Percentiles rank a stretch among this genome's conserved stretches.
Conservation (phyloP, 2,888 invertebrate genomes). For the Agrotis puta region DNA sequence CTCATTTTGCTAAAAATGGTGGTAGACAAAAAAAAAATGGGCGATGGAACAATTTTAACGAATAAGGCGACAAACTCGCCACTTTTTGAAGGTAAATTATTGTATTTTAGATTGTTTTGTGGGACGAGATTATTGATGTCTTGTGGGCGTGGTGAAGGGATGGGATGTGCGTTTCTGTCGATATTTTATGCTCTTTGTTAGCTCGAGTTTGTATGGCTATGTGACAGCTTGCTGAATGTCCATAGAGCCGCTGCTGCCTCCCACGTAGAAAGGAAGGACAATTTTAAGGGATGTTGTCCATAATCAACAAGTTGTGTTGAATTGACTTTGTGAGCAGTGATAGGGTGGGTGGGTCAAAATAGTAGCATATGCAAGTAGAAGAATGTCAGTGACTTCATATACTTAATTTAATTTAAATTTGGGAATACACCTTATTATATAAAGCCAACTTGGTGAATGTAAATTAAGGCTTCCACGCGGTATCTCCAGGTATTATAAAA, state of each 20-base stretch:
- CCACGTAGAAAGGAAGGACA: constrained; percentile 23
- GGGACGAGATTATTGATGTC: constrained; percentile 79
- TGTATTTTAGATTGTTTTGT: constrained; percentile 81
- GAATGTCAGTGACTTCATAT: no score
- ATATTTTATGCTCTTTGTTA: constrained; percentile 44
- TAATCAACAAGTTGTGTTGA: not conserved
- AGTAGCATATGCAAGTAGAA: no score
- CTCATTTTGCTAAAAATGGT: constrained; percentile 84
- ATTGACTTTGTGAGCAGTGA: not conserved
- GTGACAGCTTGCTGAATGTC: constrained; percentile 23
- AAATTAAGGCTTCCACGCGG: no score
- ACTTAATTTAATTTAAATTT: no score
- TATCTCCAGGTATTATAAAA: no score
- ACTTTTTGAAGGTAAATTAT: constrained; percentile 84
- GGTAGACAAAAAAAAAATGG: constrained; percentile 63
- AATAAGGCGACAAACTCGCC: constrained; percentile 89
- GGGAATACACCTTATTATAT: no score
- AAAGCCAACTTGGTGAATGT: no score
- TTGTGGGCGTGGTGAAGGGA: constrained; percentile 71
- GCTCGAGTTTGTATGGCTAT: constrained; percentile 22
- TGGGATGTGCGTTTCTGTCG: constrained; percentile 59
- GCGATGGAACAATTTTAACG: constrained; percentile 82
- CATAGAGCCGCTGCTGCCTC: constrained; percentile 11
- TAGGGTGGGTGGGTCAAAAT: not conserved
- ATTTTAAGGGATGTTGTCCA: constrained; percentile 3